Base-by-base conservation (phyloP, 2,113 vertebrate genomes). In the Charina bottae region DNA sequence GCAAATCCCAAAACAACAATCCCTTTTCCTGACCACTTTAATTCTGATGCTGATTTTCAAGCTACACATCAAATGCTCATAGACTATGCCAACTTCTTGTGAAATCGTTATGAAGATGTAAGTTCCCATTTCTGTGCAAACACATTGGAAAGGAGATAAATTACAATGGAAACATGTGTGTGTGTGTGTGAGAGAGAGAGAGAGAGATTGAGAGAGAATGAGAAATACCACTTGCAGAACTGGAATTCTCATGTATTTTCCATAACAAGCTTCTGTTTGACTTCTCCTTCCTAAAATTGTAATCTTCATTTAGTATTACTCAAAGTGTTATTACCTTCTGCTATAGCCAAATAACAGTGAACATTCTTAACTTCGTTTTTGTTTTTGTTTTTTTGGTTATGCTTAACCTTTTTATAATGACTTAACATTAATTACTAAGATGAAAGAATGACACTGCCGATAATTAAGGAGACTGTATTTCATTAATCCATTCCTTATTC, bases 1-100 rank as follows among this genome's bases (percentile, higher is more conserved):
- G n/a, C 83, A 89, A 49, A 33, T 91, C 92, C 89, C 72, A 72
- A 89, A 94, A 94, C 86, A 92, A 89, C 88, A 87, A 37, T 90
- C 46, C 92, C n/a, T 37, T 49, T 88, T 58, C 54, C 46, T 92
- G 83, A 33, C 93, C 95, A 83, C n/a, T 26, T 89, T 91, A 84
- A 85, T 89, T 86, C 68, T 59, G 56, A 37, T 87, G 86, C 60
- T 60, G 90, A 58, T 64, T 94, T 93, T 85, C 86, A 37, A 85
- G n/a, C 60, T 60, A 88, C 24, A 42, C 8, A 53, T 62, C 55
- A 58, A 64, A 26, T 85, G 4, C 37, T 92, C 89, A 90, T 85
- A 90, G 17, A 5, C 94, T 58, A n/a, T 87, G 0, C 49, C 0
- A 24, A 9, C 53, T 56, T 42, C 28, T 93, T 68, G 85, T 58